phyloP scores from a whole-genome alignment of 2,113 vertebrate genomes.

The Nestor notabilis region DNA sequence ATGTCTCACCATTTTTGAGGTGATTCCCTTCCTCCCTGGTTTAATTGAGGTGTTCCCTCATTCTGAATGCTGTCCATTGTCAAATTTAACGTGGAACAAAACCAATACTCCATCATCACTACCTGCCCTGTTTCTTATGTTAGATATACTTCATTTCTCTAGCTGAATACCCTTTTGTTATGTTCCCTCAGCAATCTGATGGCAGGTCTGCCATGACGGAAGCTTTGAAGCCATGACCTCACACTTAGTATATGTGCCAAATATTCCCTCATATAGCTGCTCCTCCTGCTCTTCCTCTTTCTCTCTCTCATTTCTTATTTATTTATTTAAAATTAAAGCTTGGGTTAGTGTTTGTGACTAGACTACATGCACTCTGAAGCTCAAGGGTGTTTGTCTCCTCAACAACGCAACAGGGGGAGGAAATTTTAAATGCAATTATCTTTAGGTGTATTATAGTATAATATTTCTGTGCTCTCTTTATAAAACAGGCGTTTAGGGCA shows the following conservation, averaged over 20 bases:
- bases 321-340: background rate
- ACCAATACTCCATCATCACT: background rate
- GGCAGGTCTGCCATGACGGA: background rate
- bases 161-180: background rate
- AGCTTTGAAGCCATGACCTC: background rate
- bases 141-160: background rate
- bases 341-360: background rate
- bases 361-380: background rate
- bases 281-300: background rate
- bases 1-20: background rate
- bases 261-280: background rate
- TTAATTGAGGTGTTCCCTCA: background rate
- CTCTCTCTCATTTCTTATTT: too few species aligned
- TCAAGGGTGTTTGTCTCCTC: slow-evolving; percentile 4
- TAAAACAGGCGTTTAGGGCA: slow-evolving; percentile 6
- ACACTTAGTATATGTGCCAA: background rate
- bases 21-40: background rate
- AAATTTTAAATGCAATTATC: slow-evolving; percentile 15
- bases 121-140: background rate
- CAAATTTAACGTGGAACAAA: background rate
- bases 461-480: slow-evolving; percentile 1
- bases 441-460: background rate
- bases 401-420: background rate
- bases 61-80: background rate
- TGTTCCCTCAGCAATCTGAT: background rate